Conservation (phyloP, 2,797 vertebrate species). For the Acanthornis magna region DNA sequence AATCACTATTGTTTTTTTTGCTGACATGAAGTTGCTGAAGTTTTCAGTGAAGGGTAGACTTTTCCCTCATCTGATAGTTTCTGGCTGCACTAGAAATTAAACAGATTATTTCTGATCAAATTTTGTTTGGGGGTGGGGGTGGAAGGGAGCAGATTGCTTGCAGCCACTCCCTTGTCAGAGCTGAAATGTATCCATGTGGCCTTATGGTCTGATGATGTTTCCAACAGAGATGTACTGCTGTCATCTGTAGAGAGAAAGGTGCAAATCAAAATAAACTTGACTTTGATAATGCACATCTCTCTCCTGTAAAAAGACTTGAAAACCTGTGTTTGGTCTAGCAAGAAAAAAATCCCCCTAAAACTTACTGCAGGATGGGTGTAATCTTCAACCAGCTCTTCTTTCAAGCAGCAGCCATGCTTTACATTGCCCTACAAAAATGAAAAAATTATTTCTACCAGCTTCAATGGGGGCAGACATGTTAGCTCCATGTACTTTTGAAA, state of each 20-base stretch:
- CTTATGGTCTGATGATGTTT: neutral
- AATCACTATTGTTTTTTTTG: neutral
- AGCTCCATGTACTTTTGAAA: neutral
- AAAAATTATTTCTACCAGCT: neutral
- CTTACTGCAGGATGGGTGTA: neutral
- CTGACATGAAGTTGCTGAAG: neutral
- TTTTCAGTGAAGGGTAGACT: neutral
- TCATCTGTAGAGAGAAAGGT: neutral
- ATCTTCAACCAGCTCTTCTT: neutral
- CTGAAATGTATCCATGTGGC: neutral
- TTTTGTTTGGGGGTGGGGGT: neutral
- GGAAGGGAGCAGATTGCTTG: neutral
- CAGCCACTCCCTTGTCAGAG: neutral
- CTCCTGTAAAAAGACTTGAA: neutral
- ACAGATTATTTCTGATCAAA: neutral
- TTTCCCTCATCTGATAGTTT: neutral
- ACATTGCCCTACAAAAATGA: neutral
- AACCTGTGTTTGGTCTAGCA: neutral
- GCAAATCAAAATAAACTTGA: neutral
- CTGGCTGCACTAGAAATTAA: neutral
- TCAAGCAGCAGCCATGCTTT: neutral
- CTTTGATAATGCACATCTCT: neutral
- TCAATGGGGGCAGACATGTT: neutral
- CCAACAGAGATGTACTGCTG: neutral
- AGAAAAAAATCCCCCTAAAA: neutral